These are phyloP conservation scores for Charadrius vociferus DNA, from an alignment of 2,113 vertebrate genomes.

Conservation along the genomic window DNA sequence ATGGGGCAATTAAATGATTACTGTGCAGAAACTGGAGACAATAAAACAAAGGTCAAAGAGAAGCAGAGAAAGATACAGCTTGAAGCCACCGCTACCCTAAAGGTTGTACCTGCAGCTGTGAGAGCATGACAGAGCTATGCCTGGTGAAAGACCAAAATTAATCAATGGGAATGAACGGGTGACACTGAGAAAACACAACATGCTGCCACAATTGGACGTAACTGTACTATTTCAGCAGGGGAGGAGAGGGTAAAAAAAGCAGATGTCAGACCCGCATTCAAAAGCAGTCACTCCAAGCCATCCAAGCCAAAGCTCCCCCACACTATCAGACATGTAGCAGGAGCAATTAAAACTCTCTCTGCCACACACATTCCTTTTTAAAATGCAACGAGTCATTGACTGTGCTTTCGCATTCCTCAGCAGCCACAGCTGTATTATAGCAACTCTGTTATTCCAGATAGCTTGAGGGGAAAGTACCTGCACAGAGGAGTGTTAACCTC, in stretches of 20 bases:
- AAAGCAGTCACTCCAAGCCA: neutral
- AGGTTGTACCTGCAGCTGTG: neutral
- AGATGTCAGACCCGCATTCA: neutral
- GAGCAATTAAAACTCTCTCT: constrained; percentile 46
- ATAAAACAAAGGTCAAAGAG: neutral
- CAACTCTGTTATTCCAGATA: constrained; percentile 11
- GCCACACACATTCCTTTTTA: constrained; percentile 27
- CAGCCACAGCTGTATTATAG: constrained; percentile 13
- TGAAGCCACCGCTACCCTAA: neutral
- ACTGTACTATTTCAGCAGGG: neutral
- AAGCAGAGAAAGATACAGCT: neutral
- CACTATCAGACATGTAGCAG: neutral
- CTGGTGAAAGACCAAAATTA: constrained; percentile 40
- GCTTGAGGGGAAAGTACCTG: constrained; percentile 3
- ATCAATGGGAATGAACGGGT: constrained; percentile 16
- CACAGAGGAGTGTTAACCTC: neutral
- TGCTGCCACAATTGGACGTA: neutral
- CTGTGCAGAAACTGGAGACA: neutral
- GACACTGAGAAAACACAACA: constrained; percentile 51
- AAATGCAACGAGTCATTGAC: constrained; percentile 6
- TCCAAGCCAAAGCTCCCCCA: constrained; percentile 9
- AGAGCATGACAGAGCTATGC: neutral
- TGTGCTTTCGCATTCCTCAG: neutral
- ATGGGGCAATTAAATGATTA: neutral
- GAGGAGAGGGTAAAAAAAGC: neutral